Conservation (phyloP, 2,888 invertebrate species). For the Pardosa pseudoannulata region DNA sequence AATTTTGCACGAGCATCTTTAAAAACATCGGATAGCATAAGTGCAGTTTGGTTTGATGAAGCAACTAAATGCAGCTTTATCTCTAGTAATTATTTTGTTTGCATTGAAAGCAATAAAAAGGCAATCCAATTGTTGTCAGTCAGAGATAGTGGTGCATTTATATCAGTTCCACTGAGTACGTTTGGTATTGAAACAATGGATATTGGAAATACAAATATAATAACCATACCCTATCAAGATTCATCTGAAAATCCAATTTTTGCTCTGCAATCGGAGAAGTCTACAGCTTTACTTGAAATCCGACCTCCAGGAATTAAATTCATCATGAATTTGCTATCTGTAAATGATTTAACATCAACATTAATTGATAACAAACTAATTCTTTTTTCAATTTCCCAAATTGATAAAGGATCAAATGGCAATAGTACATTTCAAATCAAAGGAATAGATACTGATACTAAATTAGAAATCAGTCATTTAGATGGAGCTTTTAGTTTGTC, state of each 20-base stretch:
- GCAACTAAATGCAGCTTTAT: slow-evolving; percentile 68
- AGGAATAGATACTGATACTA: slow-evolving; percentile 42
- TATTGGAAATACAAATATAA: slow-evolving; percentile 35
- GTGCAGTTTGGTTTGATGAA: slow-evolving; percentile 47
- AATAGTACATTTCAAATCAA: slow-evolving; percentile 34
- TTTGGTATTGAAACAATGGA: slow-evolving; percentile 56
- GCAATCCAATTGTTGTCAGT: slow-evolving; percentile 64
- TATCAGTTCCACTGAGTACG: slow-evolving; percentile 64
- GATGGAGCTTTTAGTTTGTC: slow-evolving; percentile 52
- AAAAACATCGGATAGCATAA: slow-evolving; percentile 55
- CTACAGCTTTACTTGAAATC: slow-evolving; percentile 61
- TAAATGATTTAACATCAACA: slow-evolving; percentile 30
- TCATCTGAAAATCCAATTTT: slow-evolving; percentile 69
- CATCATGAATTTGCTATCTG: slow-evolving; percentile 65
- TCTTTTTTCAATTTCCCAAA: slow-evolving; percentile 17
- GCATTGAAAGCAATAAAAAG: slow-evolving; percentile 59
- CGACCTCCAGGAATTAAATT: slow-evolving; percentile 66
- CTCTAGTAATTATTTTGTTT: slow-evolving; percentile 69
- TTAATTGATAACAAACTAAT: slow-evolving; percentile 55
- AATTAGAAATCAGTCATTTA: slow-evolving; percentile 31
- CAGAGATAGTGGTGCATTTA: slow-evolving; percentile 68
- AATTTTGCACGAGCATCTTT: slow-evolving; percentile 46
- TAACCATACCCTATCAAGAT: slow-evolving; percentile 67
- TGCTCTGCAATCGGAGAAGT: slow-evolving; percentile 68
- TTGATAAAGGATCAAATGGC: neutral